Base-by-base conservation (phyloP, 1,140 invertebrate genomes). In the Drosophila pruinosa region DNA sequence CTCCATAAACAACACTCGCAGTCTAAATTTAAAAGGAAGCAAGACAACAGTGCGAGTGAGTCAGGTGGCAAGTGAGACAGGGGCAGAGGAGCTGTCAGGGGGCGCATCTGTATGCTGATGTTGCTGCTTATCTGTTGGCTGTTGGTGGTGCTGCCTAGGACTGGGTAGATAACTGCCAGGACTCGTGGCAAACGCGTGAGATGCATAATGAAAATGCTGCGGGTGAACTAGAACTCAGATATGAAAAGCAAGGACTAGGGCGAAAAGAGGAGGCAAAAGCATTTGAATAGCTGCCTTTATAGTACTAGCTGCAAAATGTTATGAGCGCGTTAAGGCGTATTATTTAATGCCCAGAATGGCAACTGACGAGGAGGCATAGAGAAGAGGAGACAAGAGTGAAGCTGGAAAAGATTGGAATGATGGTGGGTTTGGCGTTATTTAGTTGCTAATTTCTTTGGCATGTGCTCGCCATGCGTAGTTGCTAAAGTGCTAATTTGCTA, bases 161-260 rank as follows among this genome's bases (percentile, higher is more conserved):
- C 50, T 71, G 15, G 36, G 59, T 58, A 68, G 81, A 86, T 88
- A 85, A 77, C 52, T 62, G 64, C 38, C 48, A 81, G 47, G 71
- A 86, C 73, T 85, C 77, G 64, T 75, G 62, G 69, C 62, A 53
- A 71, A 77, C 34, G 77, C 81, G 81, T 85, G 81, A 54, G 53
- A 54, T 54, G 81, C 70, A 85, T 85, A 85, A 85, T 85, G 73
- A 85, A 85, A 72, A 71, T 68, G 52, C 34, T 86, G 63, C 70
- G 56, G 63, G 63, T 53, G 26, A 31, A 36, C 12, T 36, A 21
- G 15, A 56, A 12, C 19, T 8, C 21, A 26, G 45, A 36, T 36
- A 26, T 8, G 8, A 21, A 14, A 21, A 14, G 4, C n/a, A 54
- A 19, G 3, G 4, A 2, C n/a, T n/a, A 31, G 8, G n/a, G 6